These are phyloP conservation scores for Epicauta chinensis DNA, from an alignment of 1,140 invertebrate species.

Conservation along the genomic window DNA sequence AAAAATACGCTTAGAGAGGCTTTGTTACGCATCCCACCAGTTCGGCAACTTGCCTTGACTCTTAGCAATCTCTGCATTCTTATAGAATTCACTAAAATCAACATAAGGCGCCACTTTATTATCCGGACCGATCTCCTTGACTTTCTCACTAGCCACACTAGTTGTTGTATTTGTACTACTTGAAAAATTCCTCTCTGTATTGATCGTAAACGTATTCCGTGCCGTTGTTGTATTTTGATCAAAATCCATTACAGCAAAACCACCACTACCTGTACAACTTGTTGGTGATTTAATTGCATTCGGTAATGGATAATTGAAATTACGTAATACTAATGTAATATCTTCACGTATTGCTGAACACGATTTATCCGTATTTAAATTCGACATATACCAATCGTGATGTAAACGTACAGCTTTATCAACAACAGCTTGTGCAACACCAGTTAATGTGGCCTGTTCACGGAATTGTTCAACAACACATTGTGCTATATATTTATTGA, in stretches of 20 bases:
- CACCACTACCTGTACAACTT: slow-evolving; percentile 50
- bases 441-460: slow-evolving; percentile 69
- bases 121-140: slow-evolving; percentile 30
- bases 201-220: slow-evolving; percentile 32
- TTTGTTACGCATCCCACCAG: slow-evolving; percentile 23
- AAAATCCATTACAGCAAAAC: slow-evolving; percentile 22
- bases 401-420: slow-evolving; percentile 80
- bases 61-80: slow-evolving; percentile 51
- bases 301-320: slow-evolving; percentile 76
- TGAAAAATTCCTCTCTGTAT: slow-evolving; percentile 18
- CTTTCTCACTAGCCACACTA: slow-evolving; percentile 27
- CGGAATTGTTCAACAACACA: slow-evolving; percentile 76
- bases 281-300: slow-evolving; percentile 52
- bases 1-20: too few species aligned
- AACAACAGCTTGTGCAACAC: slow-evolving; percentile 81
- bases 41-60: slow-evolving; percentile 30
- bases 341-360: slow-evolving; percentile 59
- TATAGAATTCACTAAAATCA: slow-evolving; percentile 76
- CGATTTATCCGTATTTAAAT: slow-evolving; percentile 46
- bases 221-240: slow-evolving; percentile 17
- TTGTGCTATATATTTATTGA: slow-evolving; percentile 73
- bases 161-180: slow-evolving; percentile 34
- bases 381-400: slow-evolving; percentile 70
- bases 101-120: slow-evolving; percentile 69
- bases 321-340: slow-evolving; percentile 78